A percentile compares a stretch with the other conserved stretches of the same genome.
phyloP scores from a whole-genome alignment of 2,888 invertebrate genomes.

The Ophioninae sp. region DNA sequence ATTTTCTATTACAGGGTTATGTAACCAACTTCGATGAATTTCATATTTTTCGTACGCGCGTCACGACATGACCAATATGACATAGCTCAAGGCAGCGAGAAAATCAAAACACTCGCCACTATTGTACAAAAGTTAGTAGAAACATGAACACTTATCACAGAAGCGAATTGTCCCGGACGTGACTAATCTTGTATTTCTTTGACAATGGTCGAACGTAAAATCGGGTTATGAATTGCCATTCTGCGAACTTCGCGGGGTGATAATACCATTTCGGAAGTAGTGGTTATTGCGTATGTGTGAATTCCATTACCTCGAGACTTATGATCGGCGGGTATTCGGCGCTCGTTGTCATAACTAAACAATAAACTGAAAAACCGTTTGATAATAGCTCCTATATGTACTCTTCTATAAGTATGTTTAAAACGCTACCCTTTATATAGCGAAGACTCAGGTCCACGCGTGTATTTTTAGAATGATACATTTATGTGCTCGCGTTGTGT shows the following conservation, averaged over 20 bases:
- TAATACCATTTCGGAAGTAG: background rate
- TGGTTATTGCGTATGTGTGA: conserved; percentile 4
- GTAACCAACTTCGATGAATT: conserved; percentile 28
- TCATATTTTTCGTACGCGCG: background rate
- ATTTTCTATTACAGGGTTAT: conserved; percentile 28
- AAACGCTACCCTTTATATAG: conserved; percentile 62
- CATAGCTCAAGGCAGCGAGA: background rate
- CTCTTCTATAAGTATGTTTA: conserved; percentile 39
- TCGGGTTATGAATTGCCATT: background rate
- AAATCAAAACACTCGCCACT: background rate
- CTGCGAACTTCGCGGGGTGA: background rate
- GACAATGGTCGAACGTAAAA: conserved; percentile 1
- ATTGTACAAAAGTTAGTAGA: background rate
- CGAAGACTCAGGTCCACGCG: conserved; percentile 70
- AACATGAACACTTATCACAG: background rate
- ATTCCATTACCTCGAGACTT: conserved; percentile 70
- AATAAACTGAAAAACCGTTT: conserved; percentile 72
- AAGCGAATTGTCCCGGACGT: background rate
- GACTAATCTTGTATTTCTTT: background rate
- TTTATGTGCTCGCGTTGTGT: conserved; percentile 38
- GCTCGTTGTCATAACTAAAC: conserved; percentile 75
- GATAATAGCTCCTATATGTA: conserved; percentile 68
- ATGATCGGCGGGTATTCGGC: conserved; percentile 75
- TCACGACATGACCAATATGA: background rate
- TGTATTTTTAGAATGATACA: conserved; percentile 74